Base-by-base conservation (phyloP, 2,797 vertebrate species). In the Malurus splendens region DNA sequence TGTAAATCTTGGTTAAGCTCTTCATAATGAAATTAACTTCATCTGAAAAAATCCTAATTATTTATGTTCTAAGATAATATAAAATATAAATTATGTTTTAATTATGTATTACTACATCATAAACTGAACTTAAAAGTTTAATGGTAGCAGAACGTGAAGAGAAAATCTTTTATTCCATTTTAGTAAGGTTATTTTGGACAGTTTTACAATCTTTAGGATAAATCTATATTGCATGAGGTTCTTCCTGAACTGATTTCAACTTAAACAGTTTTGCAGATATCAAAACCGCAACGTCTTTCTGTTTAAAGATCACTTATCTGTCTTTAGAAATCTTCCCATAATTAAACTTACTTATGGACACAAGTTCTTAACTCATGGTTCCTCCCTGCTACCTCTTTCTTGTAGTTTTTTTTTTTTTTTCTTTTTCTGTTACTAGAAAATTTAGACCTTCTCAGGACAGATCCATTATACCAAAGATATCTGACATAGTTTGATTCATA, bases 391-490 rank as follows among this genome's bases (percentile, higher is more conserved):
- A 18, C 7, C 27, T 76, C 25, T 38, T 50, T 18, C 33, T 73
- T 6, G 7, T 36, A 2, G 2, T 18, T 71, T 42, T 50, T 14
- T 44, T 50, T 14, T 44, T 32, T 32, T 32, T 32, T 32, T n/a
- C n/a, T 32, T 32, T 50, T 14, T 4, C 30, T 68, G 16, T 33
- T 67, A 18, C 17, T 39, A 42, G 14, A 62, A 80, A 71, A 64
- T 52, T 68, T 45, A 57, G 18, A 42, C 18, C 5, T 77, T 2
- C 27, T 76, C 13, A 32, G 17, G 30, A 50, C 20, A 75, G 13
- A 59, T 45, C 14, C 1, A 0, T 41, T 16, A 32, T 17, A 76
- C 4, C 14, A 57, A 61, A 81, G 5, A 6, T 33, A 16, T 14
- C 13, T 55, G 50, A 7, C n/a, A 41, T 16, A 25, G 19, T 20